phyloP scores from a whole-genome alignment of 2,888 invertebrate species.

The Danaus chrysippus region DNA sequence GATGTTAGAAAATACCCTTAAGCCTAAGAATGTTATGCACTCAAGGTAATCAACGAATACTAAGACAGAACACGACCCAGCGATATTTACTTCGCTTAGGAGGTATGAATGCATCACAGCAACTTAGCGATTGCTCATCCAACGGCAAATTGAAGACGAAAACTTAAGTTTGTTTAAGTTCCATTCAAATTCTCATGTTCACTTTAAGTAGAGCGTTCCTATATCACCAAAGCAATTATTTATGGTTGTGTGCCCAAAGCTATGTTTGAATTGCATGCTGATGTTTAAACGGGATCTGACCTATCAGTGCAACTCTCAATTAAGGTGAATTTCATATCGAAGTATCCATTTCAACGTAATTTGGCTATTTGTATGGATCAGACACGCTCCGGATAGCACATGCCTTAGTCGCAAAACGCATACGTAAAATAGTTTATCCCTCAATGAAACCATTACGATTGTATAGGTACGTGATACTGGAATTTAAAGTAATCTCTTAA shows the following conservation, averaged over 20 bases:
- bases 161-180: slow-evolving; percentile 70
- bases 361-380: slow-evolving; percentile 31
- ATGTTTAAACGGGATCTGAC: slow-evolving; percentile 52
- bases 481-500: slow-evolving; percentile 15
- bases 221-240: slow-evolving; percentile 77
- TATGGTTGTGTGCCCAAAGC: slow-evolving; percentile 70
- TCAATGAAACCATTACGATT: slow-evolving; percentile 20
- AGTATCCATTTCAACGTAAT: slow-evolving; percentile 26
- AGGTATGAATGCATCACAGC: slow-evolving; percentile 42
- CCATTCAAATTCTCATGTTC: slow-evolving; percentile 65
- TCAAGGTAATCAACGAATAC: slow-evolving; percentile 26
- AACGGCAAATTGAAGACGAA: slow-evolving; percentile 61
- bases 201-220: slow-evolving; percentile 57
- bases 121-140: slow-evolving; percentile 50
- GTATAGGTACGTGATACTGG: slow-evolving; percentile 14
- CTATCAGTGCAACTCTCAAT: slow-evolving; percentile 33
- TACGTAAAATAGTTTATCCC: slow-evolving; percentile 27
- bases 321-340: slow-evolving; percentile 27
- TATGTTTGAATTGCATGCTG: slow-evolving; percentile 69
- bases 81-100: slow-evolving; percentile 31
- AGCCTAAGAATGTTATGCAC: slow-evolving; percentile 2
- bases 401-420: slow-evolving; percentile 28
- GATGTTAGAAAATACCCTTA: background rate
- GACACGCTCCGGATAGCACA: slow-evolving; percentile 24
- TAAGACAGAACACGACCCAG: slow-evolving; percentile 26